These are phyloP conservation scores for Tubulanus polymorphus DNA, from an alignment of 2,888 invertebrate species.

Conservation along the genomic window DNA sequence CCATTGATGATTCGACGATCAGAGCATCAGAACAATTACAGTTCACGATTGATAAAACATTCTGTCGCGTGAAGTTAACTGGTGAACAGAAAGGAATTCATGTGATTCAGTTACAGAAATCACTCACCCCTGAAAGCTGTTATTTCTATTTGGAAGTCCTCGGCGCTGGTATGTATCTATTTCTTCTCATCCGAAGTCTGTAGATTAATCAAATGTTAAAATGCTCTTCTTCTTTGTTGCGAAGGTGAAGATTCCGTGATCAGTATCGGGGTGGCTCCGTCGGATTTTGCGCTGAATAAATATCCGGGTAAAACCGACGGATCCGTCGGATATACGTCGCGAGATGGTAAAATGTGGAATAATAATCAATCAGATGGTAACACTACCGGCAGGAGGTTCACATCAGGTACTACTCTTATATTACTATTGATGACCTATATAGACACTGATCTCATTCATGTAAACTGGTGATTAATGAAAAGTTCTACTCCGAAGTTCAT, in stretches of 20 bases:
- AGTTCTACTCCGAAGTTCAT: too few relatives aligned
- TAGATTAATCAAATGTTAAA: background rate
- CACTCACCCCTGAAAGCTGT: constrained; percentile 28
- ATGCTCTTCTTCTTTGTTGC: constrained; percentile 8
- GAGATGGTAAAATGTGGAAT: constrained; percentile 36
- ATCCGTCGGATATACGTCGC: constrained; percentile 41
- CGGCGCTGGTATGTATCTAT: constrained; percentile 29
- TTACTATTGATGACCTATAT: background rate
- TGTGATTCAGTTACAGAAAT: constrained; percentile 32
- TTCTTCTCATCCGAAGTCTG: background rate
- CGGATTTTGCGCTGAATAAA: constrained; percentile 28
- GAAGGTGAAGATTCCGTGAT: constrained; percentile 41
- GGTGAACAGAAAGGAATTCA: constrained; percentile 33
- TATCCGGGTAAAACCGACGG: constrained; percentile 33
- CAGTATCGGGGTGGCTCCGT: constrained; percentile 34
- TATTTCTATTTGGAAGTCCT: constrained; percentile 34
- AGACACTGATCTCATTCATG: background rate
- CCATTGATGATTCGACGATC: constrained; percentile 26
- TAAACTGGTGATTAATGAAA: too few relatives aligned
- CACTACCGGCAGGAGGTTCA: constrained; percentile 35
- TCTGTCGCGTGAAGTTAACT: constrained; percentile 26
- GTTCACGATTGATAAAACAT: constrained; percentile 22
- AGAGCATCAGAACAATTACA: constrained; percentile 26
- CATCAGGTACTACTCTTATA: constrained; percentile 37
- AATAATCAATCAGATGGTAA: constrained; percentile 35